A percentile compares a stretch with the other conserved stretches of the same genome.
These are phyloP conservation scores for Epizoanthus illoricatus DNA, from an alignment of 92 coral and sea anemone species.

Conservation along the genomic window DNA sequence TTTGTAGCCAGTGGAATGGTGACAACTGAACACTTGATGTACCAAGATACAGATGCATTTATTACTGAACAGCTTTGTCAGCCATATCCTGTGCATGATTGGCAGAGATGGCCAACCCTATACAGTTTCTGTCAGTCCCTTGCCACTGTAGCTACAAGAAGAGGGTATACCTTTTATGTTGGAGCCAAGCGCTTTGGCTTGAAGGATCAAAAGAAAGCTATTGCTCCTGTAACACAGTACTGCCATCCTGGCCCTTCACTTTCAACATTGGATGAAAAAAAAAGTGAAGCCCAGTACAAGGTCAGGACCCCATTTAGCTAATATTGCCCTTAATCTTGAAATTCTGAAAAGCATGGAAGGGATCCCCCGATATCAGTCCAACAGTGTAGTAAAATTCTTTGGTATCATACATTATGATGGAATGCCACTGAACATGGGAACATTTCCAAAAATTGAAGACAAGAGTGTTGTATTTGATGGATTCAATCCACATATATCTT, in stretches of 20 bases:
- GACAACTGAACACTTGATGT: constrained; percentile 48
- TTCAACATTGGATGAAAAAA: constrained; percentile 47
- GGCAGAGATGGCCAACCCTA: constrained; percentile 62
- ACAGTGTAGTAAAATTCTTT: constrained; percentile 29
- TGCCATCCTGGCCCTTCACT: constrained; percentile 62
- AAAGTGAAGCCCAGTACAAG: constrained; percentile 8
- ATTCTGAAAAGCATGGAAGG: constrained; percentile 42
- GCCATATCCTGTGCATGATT: constrained; percentile 50
- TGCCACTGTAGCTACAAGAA: constrained; percentile 39
- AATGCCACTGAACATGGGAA: constrained; percentile 66
- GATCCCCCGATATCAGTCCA: constrained; percentile 34
- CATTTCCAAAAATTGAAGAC: constrained; percentile 56
- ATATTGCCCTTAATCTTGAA: constrained; percentile 25
- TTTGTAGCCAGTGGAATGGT: constrained; percentile 54
- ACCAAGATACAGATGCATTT: constrained; percentile 60
- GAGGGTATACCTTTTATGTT: constrained; percentile 46
- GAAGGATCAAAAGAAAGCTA: constrained; percentile 31
- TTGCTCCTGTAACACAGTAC: constrained; percentile 35
- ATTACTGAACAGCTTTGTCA: constrained; percentile 55
- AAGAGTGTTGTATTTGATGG: constrained; percentile 62
- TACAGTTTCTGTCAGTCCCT: constrained; percentile 57
- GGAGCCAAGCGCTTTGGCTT: constrained; percentile 48
- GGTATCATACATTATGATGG: constrained; percentile 58
- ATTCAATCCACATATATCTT: constrained; percentile 25
- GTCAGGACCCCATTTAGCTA: constrained; percentile 49